These are phyloP conservation scores for Notothenia coriiceps DNA, from an alignment of 2,113 vertebrate genomes.

Conservation along the genomic window DNA sequence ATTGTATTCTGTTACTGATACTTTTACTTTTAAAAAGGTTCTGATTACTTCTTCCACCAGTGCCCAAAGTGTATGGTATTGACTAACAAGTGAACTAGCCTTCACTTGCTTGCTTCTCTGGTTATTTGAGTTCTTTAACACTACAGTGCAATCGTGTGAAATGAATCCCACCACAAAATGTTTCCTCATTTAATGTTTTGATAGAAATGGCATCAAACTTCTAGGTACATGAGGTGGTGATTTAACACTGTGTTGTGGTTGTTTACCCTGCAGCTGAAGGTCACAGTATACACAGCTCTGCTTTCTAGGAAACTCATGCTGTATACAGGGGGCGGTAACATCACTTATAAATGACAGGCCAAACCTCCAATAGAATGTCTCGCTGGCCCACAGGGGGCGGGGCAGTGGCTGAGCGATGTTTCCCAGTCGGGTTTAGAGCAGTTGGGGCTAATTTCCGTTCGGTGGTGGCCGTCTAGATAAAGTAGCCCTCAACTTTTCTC, in stretches of 20 bases:
- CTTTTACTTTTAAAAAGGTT: no score
- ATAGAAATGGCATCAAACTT: not conserved
- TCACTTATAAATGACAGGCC: constrained; percentile 30
- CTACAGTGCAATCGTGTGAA: not conserved
- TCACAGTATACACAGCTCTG: constrained; percentile 32
- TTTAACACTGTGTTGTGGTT: not conserved
- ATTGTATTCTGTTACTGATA: no score
- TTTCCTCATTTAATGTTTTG: not conserved
- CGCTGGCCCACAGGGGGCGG: constrained; percentile 25
- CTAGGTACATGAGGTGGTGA: constrained; percentile 1
- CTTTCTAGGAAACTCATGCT: constrained; percentile 50
- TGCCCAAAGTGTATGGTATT: not conserved
- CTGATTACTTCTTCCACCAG: no score
- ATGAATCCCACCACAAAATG: not conserved
- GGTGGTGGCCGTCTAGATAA: not conserved
- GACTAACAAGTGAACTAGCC: not conserved
- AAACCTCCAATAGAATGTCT: constrained; percentile 22
- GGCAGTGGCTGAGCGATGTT: not conserved
- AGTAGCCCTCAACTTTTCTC: not conserved
- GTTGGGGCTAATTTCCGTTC: constrained; percentile 62
- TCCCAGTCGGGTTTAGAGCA: constrained; percentile 36
- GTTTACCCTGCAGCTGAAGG: constrained; percentile 45
- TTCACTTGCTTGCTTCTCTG: not conserved
- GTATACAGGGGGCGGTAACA: not conserved
- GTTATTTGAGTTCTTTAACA: no score